Conservation (phyloP, 2,113 vertebrate species). For the Chrysemys picta region DNA sequence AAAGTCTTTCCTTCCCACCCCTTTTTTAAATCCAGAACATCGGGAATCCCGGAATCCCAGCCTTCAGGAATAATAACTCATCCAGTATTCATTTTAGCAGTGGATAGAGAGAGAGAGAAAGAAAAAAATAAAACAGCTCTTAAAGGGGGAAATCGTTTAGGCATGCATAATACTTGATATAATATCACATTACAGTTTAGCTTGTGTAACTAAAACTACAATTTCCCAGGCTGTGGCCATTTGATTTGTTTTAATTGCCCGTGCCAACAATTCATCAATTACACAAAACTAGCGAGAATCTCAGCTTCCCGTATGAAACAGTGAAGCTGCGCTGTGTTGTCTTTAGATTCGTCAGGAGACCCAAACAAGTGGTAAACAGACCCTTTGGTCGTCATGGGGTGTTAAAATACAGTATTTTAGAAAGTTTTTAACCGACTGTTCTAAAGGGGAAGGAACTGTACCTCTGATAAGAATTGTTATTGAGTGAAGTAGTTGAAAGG, state of each 20-base stretch:
- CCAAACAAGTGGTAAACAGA: background rate
- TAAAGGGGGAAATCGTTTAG: conserved; percentile 30
- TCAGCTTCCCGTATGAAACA: background rate
- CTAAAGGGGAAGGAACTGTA: background rate
- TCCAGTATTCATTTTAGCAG: conserved; percentile 1
- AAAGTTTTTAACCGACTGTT: background rate
- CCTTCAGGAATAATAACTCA: background rate
- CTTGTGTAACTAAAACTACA: conserved; percentile 42
- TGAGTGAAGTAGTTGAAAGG: background rate
- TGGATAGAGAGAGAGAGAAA: background rate
- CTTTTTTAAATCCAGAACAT: background rate
- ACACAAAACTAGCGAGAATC: background rate
- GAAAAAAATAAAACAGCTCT: background rate
- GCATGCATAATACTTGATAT: conserved; percentile 72
- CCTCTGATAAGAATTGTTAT: background rate
- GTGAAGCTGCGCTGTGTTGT: background rate
- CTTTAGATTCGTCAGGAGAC: background rate
- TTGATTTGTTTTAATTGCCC: conserved; percentile 46
- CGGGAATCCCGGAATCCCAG: background rate
- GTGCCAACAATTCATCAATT: conserved; percentile 36
- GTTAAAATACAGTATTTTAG: background rate
- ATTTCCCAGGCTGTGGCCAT: conserved; percentile 16
- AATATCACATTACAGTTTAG: conserved; percentile 45
- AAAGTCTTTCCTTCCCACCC: background rate
- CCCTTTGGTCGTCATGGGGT: background rate